phyloP scores from a whole-genome alignment of 2,797 vertebrate genomes.

The Echeneis naucrates region DNA sequence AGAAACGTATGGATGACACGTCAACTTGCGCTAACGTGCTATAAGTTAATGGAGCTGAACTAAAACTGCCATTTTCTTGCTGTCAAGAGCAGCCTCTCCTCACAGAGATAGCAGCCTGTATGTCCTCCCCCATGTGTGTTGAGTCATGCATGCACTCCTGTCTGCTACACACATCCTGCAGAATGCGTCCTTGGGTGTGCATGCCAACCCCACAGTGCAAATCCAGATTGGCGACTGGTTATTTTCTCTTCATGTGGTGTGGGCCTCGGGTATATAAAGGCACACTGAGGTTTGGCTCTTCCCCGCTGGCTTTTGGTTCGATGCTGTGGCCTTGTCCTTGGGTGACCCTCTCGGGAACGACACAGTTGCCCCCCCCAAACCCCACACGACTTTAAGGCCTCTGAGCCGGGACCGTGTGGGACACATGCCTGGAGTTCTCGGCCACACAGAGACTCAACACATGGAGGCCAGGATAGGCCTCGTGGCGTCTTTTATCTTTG shows the following conservation, averaged over 20 bases:
- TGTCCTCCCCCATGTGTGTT: conserved; percentile 10
- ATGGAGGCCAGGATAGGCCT: conserved; percentile 37
- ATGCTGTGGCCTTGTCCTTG: conserved; percentile 68
- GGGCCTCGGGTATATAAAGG: conserved; percentile 67
- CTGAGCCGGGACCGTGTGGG: conserved; percentile 24
- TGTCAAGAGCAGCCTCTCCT: background rate
- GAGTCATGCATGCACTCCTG: conserved; percentile 7
- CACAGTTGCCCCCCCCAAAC: conserved; percentile 37
- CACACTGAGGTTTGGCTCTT: conserved; percentile 71
- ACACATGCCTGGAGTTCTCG: conserved; percentile 48
- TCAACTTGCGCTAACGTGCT: background rate
- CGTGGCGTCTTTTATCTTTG: conserved; percentile 38
- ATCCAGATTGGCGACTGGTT: conserved; percentile 62
- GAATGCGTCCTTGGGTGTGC: conserved; percentile 31
- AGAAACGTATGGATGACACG: conserved; percentile 43
- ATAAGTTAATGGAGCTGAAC: conserved; percentile 15
- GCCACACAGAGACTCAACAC: conserved; percentile 69
- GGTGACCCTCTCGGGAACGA: conserved; percentile 64
- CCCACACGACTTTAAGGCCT: conserved; percentile 35
- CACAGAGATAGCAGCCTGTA: conserved; percentile 12
- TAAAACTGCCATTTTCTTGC: conserved; percentile 41
- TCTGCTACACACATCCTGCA: conserved; percentile 19
- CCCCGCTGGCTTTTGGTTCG: conserved; percentile 52
- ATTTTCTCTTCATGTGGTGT: conserved; percentile 69
- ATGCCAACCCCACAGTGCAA: conserved; percentile 48